Percentiles rank a stretch among this genome's conserved stretches.
phyloP scores from a whole-genome alignment of 2,113 vertebrate genomes.

The Panurus biarmicus region DNA sequence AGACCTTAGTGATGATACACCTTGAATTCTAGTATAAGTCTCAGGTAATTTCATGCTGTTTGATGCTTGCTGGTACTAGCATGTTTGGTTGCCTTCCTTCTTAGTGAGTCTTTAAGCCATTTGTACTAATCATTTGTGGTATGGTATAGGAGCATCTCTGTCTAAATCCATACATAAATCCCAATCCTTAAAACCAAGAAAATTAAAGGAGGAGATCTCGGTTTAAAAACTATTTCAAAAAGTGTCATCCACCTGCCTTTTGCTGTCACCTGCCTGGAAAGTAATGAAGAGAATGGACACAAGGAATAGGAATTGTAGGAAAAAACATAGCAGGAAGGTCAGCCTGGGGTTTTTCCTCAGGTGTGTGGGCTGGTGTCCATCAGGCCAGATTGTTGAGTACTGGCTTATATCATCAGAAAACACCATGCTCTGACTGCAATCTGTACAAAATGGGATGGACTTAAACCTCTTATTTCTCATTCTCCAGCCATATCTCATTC shows the following conservation, averaged over 20 bases:
- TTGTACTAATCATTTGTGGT: not conserved
- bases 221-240: not conserved
- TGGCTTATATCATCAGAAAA: not conserved
- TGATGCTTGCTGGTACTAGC: not conserved
- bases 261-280: not conserved
- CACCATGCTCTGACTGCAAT: not conserved
- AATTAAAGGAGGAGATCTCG: not conserved
- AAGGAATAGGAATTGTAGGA: not conserved
- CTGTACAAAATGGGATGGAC: not conserved
- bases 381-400: not conserved
- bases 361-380: not conserved
- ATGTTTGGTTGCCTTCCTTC: not conserved
- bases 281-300: not conserved
- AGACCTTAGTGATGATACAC: not conserved
- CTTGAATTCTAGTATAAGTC: not conserved
- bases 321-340: not conserved
- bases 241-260: not conserved
- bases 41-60: not conserved
- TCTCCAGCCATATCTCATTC: not conserved
- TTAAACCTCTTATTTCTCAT: not conserved
- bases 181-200: not conserved
- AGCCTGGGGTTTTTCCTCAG: not conserved
- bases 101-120: not conserved
- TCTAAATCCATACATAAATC: not conserved
- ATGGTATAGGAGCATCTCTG: not conserved